Base-by-base conservation (phyloP, 1,140 invertebrate genomes). In the Orussus abietinus region DNA sequence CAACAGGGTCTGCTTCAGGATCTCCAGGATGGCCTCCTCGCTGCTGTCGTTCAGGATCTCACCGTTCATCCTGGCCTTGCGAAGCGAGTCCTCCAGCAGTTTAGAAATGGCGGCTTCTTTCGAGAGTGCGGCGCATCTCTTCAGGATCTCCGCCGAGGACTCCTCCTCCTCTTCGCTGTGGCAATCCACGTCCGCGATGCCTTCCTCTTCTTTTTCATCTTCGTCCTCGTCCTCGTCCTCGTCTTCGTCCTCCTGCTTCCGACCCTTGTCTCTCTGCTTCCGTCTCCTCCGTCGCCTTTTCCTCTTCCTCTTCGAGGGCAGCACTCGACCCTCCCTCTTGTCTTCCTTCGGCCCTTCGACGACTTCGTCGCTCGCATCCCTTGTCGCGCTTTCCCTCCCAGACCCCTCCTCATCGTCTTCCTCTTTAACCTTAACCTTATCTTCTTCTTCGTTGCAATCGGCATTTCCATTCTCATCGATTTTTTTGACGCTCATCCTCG, bases 21-120 rank as follows among this genome's bases (percentile, higher is more conserved):
- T 72, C 18, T 70, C 61, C 5, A 72, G 25, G 5, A 72, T 74
- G 1, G 57, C 66, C 42, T 74, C 66, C 3, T 67, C 71, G 33
- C 68, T 71, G 9, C 62, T 62, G 6, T 66, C 57, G 32, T 70
- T 66, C 1, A 71, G 21, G 1, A 71, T 69, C 36, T 74, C 65
- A 0, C 71, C 66, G 38, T 66, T 69, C 26, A 70, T 63, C 0
- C 62, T 48, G 4, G 66, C 69, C 30, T 72, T 74, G 12, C 50
- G 56, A 11, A 72, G n/a, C 0, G 69, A 74, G 29, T 72, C 68
- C 26, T 74, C 68, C 0, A 74, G 40, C 3, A 74, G 25, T 22
- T 72, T 71, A 1, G 71, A 71, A 17, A 74, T 62, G 11, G 70
- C 13, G 1, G 62, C 57, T 17, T 74, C 71, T 17, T 68, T 71